Percentiles rank a stretch among this genome's conserved stretches.
phyloP scores from a whole-genome alignment of 2,113 vertebrate genomes.

The Zosterops pallidus region DNA sequence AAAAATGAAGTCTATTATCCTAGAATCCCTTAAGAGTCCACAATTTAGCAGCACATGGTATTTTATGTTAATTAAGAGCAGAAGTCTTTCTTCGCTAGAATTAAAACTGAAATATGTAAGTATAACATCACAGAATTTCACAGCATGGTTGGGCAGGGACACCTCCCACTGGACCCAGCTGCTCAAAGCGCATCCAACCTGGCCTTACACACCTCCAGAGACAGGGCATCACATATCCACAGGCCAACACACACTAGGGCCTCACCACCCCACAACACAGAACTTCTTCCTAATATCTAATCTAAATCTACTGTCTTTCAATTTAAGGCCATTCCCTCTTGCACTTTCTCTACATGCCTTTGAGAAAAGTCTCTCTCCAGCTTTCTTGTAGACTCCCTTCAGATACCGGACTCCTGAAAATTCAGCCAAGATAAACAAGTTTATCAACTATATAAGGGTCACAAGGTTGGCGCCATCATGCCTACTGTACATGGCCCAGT shows the following conservation, averaged over 20 bases:
- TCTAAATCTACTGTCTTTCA: background rate
- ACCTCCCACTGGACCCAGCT: background rate
- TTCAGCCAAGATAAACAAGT: background rate
- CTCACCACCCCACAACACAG: background rate
- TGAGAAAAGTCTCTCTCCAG: background rate
- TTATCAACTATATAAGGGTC: background rate
- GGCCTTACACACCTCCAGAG: no score
- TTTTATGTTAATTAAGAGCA: background rate
- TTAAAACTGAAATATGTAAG: background rate
- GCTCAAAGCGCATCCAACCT: background rate
- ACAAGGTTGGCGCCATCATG: background rate
- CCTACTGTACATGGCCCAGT: accelerated
- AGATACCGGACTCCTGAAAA: background rate
- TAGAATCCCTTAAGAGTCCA: background rate
- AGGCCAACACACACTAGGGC: accelerated
- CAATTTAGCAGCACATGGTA: background rate
- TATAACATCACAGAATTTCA: background rate
- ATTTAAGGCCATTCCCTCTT: background rate
- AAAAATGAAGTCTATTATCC: background rate
- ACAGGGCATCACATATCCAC: background rate
- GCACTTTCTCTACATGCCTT: background rate
- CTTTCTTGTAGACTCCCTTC: background rate
- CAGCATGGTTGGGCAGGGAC: background rate
- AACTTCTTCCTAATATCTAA: no score
- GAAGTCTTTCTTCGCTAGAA: background rate